Evolutionary conservation across 2,888 invertebrate genomes (phyloP).

Genomic region (Imbricaverruca yamaguchii): DNA sequence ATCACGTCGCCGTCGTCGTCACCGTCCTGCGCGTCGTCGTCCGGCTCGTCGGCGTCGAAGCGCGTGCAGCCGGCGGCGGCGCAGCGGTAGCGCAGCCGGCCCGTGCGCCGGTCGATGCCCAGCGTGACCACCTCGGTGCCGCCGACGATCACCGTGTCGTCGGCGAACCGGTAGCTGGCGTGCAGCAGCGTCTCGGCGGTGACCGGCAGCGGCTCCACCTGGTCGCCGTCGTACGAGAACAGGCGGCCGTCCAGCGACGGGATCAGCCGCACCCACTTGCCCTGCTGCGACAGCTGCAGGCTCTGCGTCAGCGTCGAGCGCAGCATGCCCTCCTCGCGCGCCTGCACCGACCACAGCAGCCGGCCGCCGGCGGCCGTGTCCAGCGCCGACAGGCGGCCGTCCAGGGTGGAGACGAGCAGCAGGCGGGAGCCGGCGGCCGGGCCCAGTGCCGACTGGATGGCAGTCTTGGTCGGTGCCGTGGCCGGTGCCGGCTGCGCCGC

Average conservation of each 20-base stretch:
- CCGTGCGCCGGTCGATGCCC: conserved; percentile 68
- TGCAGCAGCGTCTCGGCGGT: conserved; percentile 76
- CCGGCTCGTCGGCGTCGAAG: neutral
- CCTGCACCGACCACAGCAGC: conserved; percentile 23
- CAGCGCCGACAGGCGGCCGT: conserved; percentile 77
- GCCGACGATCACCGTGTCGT: conserved; percentile 44
- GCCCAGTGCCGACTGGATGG: neutral
- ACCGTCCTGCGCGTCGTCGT: conserved; percentile 35
- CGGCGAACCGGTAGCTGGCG: conserved; percentile 60
- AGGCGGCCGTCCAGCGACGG: conserved; percentile 86
- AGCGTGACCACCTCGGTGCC: conserved; percentile 51
- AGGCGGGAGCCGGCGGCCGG: conserved; percentile 40
- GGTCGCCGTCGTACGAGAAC: conserved; percentile 84
- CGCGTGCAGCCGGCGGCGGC: conserved; percentile 56
- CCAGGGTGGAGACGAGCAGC: conserved; percentile 78
- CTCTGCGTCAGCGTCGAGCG: conserved; percentile 31
- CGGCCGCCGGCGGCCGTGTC: conserved; percentile 46
- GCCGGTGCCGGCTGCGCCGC: neutral
- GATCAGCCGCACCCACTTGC: conserved; percentile 78
- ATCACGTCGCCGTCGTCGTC: conserved; percentile 52
- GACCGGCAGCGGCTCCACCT: conserved; percentile 77
- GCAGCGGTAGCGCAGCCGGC: conserved; percentile 68
- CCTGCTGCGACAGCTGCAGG: conserved; percentile 66
- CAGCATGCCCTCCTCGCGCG: conserved; percentile 4
- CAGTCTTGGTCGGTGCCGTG: no score